Percentiles rank a stretch among this genome's conserved stretches.
These are phyloP conservation scores for Euzetes globulus DNA, from an alignment of 2,888 invertebrate genomes.

Conservation along the genomic window DNA sequence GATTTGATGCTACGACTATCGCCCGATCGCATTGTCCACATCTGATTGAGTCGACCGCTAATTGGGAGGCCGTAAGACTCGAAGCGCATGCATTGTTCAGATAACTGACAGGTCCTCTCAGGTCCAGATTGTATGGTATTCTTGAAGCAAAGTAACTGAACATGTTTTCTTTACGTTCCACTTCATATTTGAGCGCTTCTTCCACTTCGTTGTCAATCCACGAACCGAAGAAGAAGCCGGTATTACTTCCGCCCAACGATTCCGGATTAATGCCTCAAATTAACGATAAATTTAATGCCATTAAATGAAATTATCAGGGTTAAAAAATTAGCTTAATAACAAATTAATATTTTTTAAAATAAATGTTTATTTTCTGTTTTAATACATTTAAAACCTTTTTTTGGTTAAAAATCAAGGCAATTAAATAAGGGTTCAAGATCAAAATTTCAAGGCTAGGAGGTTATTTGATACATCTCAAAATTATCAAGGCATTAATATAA, in stretches of 20 bases:
- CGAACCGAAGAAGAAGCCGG: conserved; percentile 24
- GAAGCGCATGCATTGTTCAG: conserved; percentile 97
- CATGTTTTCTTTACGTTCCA: neutral
- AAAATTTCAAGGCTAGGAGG: too few species aligned
- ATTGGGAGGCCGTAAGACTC: conserved; percentile 80
- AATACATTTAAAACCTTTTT: too few species aligned
- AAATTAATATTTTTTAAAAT: too few species aligned
- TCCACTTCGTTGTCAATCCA: conserved; percentile 22
- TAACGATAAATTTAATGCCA: too few species aligned
- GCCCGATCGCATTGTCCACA: conserved; percentile 87
- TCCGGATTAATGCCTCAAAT: conserved; percentile 4
- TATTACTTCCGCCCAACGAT: conserved; percentile 11
- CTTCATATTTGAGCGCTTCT: conserved; percentile 19
- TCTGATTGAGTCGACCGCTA: conserved; percentile 70
- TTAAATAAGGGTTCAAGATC: too few species aligned
- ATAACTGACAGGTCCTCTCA: conserved; percentile 77
- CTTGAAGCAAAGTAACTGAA: conserved; percentile 8
- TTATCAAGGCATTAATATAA: too few species aligned
- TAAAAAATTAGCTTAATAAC: too few species aligned
- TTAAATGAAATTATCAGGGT: too few species aligned
- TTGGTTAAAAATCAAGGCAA: too few species aligned
- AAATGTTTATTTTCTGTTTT: too few species aligned
- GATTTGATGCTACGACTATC: conserved; percentile 83
- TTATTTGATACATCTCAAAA: too few species aligned
- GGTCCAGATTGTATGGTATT: conserved; percentile 13